Percentiles rank a stretch among this genome's conserved stretches.
Conservation (phyloP, 2,113 vertebrate species). For the Ibidorhyncha struthersii region DNA sequence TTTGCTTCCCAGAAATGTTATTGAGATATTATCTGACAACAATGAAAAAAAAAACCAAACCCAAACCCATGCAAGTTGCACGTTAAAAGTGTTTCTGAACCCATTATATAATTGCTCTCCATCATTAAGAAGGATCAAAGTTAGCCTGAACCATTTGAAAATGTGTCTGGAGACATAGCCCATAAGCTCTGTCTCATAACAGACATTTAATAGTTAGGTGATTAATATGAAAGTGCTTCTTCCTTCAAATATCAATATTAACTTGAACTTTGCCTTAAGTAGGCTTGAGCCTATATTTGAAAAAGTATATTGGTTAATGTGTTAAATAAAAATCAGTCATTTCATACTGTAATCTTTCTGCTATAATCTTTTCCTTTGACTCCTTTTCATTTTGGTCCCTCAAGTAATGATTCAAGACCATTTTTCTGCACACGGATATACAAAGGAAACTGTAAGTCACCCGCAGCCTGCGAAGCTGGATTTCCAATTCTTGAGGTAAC, state of each 20-base stretch:
- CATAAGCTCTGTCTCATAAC: conserved; percentile 42
- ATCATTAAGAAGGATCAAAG: conserved; percentile 52
- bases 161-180: conserved; percentile 36
- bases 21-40: neutral
- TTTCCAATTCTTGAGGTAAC: neutral
- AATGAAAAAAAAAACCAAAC: neutral
- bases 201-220: conserved; percentile 50
- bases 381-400: neutral
- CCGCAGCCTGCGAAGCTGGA: neutral
- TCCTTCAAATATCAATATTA: conserved; percentile 61
- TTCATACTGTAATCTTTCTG: neutral
- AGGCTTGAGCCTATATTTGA: conserved; percentile 36
- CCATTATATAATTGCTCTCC: conserved; percentile 32
- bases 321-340: conserved; percentile 45
- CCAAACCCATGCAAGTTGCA: neutral
- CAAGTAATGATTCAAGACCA: neutral
- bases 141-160: conserved; percentile 41
- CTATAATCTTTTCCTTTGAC: conserved; percentile 15
- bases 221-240: conserved; percentile 58
- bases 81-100: neutral
- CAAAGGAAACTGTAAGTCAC: neutral
- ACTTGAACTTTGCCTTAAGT: conserved; percentile 66
- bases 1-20: neutral
- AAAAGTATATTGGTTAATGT: conserved; percentile 32
- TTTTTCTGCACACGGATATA: neutral